Conservation (phyloP, 2,797 vertebrate genomes). For the Molothrus ater region DNA sequence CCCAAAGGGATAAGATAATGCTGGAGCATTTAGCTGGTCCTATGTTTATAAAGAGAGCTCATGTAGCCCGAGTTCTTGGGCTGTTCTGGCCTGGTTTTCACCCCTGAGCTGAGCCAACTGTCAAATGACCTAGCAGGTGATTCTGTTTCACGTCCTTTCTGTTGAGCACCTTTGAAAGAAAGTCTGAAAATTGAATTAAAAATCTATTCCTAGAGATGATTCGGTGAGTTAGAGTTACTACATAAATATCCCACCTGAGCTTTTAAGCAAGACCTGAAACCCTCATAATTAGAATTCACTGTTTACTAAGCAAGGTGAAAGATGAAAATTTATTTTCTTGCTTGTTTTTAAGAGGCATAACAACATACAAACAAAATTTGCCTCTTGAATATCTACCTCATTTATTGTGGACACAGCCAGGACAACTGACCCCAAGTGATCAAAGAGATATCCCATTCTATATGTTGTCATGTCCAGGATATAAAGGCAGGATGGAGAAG, state of each 20-base stretch:
- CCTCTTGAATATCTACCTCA: not conserved
- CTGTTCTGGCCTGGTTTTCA: not conserved
- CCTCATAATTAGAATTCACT: not conserved
- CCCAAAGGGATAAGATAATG: slow-evolving; percentile 18
- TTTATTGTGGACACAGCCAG: not conserved
- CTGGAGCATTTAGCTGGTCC: not conserved
- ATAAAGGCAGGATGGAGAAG: not conserved
- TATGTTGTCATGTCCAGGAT: not conserved
- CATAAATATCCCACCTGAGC: not conserved
- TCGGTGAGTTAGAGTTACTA: not conserved
- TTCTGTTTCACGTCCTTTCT: not conserved
- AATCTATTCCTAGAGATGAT: not conserved
- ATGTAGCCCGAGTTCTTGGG: not conserved
- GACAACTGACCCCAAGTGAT: not conserved
- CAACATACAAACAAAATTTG: not conserved
- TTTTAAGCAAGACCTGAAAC: not conserved
- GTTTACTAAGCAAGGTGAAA: not conserved
- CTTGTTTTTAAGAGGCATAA: not conserved
- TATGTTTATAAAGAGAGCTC: not conserved
- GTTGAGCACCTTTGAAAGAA: not conserved
- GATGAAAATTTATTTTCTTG: not conserved
- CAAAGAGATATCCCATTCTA: not conserved
- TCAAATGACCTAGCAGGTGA: not conserved
- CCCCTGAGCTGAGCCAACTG: not conserved
- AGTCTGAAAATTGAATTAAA: not conserved